Percentiles rank a stretch among this genome's conserved stretches.
phyloP scores from a whole-genome alignment of 2,113 vertebrate genomes.

The Buteo buteo region DNA sequence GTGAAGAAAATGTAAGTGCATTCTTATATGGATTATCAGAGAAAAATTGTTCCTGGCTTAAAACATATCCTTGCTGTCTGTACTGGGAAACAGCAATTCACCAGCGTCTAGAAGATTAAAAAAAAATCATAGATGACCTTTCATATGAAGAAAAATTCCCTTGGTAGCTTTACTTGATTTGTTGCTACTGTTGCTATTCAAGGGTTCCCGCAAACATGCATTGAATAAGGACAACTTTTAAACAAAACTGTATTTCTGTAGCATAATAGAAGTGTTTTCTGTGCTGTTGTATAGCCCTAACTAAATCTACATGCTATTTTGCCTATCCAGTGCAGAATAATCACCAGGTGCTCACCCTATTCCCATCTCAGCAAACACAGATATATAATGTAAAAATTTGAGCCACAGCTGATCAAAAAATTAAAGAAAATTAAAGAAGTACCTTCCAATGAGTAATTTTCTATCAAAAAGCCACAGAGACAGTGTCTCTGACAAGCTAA shows the following conservation, averaged over 20 bases:
- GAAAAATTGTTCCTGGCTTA: background rate
- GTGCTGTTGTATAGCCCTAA: background rate
- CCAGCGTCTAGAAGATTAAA: background rate
- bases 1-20: background rate
- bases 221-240: background rate
- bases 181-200: background rate
- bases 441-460: background rate
- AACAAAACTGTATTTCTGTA: background rate
- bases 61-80: background rate
- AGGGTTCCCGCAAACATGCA: background rate
- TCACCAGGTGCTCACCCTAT: background rate
- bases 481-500: background rate
- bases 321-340: background rate
- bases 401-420: background rate
- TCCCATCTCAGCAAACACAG: background rate
- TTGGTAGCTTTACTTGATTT: background rate
- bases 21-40: background rate
- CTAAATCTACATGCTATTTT: background rate
- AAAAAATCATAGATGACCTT: background rate
- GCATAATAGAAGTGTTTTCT: background rate
- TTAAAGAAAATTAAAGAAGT: background rate
- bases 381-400: background rate
- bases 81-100: background rate
- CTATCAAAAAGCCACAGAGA: background rate
- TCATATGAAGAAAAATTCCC: background rate